Percentiles rank a stretch among this genome's conserved stretches.
These are phyloP conservation scores for Telenomus remus DNA, from an alignment of 1,140 invertebrate genomes.

Conservation along the genomic window DNA sequence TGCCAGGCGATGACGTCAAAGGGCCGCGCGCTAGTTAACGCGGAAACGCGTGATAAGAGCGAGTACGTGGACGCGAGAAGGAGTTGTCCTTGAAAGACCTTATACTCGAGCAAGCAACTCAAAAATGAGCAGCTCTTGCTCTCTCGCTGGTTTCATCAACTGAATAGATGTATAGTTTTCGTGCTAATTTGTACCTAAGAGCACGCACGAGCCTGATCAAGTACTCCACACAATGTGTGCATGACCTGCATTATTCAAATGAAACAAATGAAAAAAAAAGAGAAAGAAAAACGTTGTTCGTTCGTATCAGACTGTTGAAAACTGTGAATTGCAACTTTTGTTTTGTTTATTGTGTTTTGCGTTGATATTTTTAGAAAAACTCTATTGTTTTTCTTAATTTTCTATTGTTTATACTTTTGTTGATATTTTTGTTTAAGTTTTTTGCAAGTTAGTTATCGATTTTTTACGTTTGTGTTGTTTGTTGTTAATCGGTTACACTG, in stretches of 20 bases:
- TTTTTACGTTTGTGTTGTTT: too few relatives aligned
- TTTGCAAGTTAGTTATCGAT: too few relatives aligned
- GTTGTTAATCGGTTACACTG: too few relatives aligned
- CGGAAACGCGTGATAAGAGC: constrained; percentile 41
- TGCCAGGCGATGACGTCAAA: constrained; percentile 17
- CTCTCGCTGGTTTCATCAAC: constrained; percentile 18
- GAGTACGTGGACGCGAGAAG: constrained; percentile 29
- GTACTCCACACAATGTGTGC: constrained; percentile 30
- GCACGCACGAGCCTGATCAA: constrained; percentile 32
- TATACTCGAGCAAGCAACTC: constrained; percentile 22
- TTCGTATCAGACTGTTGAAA: too few relatives aligned
- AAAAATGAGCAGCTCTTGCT: constrained; percentile 42
- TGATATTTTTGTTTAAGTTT: too few relatives aligned
- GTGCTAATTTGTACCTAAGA: constrained; percentile 2
- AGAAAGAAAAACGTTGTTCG: too few relatives aligned
- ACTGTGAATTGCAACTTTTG: too few relatives aligned
- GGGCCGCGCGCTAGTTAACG: constrained; percentile 25
- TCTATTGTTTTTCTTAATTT: too few relatives aligned
- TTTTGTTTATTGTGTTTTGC: too few relatives aligned
- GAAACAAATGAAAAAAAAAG: too few relatives aligned
- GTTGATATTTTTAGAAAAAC: too few relatives aligned
- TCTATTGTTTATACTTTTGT: too few relatives aligned
- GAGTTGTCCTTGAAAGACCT: constrained; percentile 38
- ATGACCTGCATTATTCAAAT: constrained; percentile 30
- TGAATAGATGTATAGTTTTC: background rate